Evolutionary conservation across 2,888 invertebrate species (phyloP).

Genomic region (Tiliacea aurago): DNA sequence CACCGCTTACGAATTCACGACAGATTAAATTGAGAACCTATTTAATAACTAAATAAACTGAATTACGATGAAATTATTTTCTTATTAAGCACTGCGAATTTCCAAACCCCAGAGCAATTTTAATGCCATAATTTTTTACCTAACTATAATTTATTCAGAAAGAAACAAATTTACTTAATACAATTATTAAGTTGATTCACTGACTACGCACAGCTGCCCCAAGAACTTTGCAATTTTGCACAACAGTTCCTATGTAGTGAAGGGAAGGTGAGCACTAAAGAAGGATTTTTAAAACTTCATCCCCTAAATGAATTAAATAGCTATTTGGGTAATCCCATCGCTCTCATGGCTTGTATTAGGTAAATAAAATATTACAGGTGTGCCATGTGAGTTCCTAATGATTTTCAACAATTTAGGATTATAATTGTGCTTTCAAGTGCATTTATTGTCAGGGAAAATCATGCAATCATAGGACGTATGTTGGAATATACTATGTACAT

Average conservation of each 20-base stretch:
- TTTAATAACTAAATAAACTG: no score
- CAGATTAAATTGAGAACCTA: background rate
- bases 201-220: no score
- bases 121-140: background rate
- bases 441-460: background rate
- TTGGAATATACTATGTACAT: background rate
- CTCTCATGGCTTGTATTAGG: background rate
- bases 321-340: background rate
- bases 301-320: background rate
- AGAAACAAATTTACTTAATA: background rate
- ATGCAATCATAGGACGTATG: background rate
- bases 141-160: background rate
- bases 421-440: background rate
- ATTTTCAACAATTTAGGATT: background rate
- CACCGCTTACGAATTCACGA: no score
- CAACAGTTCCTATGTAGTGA: no score
- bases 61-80: no score
- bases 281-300: background rate
- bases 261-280: background rate
- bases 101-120: background rate
- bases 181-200: no score
- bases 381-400: constrained; percentile 62
- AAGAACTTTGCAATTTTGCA: no score
- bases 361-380: background rate
- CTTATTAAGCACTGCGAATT: background rate